Base-by-base conservation (phyloP, 2,888 invertebrate genomes). In the Sicus ferrugineus region DNA sequence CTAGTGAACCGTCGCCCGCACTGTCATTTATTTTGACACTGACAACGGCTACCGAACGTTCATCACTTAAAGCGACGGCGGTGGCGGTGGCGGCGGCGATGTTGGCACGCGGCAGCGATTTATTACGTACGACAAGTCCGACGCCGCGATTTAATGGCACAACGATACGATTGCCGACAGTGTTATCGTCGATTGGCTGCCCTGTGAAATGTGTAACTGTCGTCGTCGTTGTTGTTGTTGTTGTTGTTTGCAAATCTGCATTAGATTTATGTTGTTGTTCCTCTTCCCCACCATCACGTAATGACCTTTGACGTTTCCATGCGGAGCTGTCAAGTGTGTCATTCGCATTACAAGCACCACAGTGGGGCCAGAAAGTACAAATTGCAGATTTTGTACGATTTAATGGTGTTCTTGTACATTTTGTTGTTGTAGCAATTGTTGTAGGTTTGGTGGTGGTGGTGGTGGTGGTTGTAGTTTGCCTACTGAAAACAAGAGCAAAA, bases 281-380 rank as follows among this genome's bases (percentile, higher is more conserved):
- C 34, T 73, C 66, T 26, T 74, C 46, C 16, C 21, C 42, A 30
- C 50, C 46, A 52, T 68, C 69, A 59, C 52, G 52, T 56, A 63
- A 67, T 30, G 42, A 23, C 19, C 31, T 30, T 38, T 58, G 64
- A 61, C 67, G 67, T 46, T 67, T 67, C 42, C 30, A 56, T 38
- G 54, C 69, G 28, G 21, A n/a, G 62, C 34, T 62, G 70, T 63
- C 52, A 21, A 54, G 54, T 5, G 34, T 54, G 16, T 56, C 30
- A 19, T 23, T 26, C 21, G 50, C 11, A 70, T 63, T 78, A 72
- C 80, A 81, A 6, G 81, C 77, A 21, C 78, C 79, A 75, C 84
- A 85, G 46, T 83, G 79, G 19, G 90, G 89, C 90, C 90, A 90
- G 82, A 89, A 90, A 75, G 89, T 88, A 77, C 90, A 90, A 14